phyloP scores from a whole-genome alignment of 2,888 invertebrate genomes.

The Aspidiotus destructor region DNA sequence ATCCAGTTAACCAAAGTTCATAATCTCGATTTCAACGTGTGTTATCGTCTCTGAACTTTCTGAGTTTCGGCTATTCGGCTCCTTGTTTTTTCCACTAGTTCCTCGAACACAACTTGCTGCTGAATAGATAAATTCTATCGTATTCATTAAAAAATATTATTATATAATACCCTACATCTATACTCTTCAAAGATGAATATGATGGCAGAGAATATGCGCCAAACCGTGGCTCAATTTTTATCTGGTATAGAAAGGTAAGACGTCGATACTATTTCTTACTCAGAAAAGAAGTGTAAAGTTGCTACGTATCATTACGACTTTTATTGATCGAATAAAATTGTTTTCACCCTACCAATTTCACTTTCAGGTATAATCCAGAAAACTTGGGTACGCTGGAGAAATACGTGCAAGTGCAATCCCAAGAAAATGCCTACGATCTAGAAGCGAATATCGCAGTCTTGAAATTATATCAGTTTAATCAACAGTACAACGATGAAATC shows the following conservation, averaged over 20 bases:
- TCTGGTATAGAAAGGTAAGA: constrained; percentile 83
- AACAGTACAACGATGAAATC: constrained; percentile 69
- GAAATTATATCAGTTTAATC: constrained; percentile 93
- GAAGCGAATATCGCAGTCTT: constrained; percentile 95
- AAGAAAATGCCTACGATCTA: constrained; percentile 88
- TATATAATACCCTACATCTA: too few relatives aligned
- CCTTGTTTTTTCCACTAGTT: too few relatives aligned
- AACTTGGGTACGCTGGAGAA: constrained; percentile 81
- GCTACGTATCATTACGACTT: neutral
- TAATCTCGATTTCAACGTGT: too few relatives aligned
- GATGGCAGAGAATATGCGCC: constrained; percentile 76
- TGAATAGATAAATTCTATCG: too few relatives aligned
- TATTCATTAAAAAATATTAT: too few relatives aligned
- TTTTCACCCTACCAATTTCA: neutral
- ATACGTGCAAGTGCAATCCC: constrained; percentile 86
- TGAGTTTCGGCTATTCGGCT: too few relatives aligned
- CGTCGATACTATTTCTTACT: neutral
- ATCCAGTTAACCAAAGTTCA: too few relatives aligned
- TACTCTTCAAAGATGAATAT: neutral
- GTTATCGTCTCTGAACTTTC: too few relatives aligned
- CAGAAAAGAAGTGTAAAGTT: too few relatives aligned
- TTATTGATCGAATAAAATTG: neutral
- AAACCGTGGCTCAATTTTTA: constrained; percentile 73
- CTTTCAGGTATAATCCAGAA: constrained; percentile 85
- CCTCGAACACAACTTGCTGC: too few relatives aligned